phyloP scores from a whole-genome alignment of 2,113 vertebrate species.

The Indicator indicator region DNA sequence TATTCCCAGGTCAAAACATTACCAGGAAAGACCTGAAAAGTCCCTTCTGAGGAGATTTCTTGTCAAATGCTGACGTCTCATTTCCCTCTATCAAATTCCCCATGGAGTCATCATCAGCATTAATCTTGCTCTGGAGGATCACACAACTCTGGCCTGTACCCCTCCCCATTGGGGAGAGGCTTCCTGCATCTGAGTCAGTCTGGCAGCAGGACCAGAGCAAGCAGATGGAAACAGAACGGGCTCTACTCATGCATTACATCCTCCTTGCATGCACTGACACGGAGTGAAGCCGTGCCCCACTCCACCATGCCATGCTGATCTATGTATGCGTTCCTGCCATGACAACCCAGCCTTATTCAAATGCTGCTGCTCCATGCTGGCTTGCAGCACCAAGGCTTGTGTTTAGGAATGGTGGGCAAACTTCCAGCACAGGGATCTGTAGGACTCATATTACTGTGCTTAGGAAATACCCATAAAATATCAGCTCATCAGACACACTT shows the following conservation, averaged over 20 bases:
- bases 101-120: not conserved
- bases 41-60: not conserved
- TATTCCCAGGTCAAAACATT: not conserved
- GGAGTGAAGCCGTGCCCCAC: not conserved
- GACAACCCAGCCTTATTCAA: not conserved
- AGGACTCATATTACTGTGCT: not conserved
- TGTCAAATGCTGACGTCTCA: not conserved
- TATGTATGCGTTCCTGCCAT: fast-evolving
- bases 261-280: fast-evolving
- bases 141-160: not conserved
- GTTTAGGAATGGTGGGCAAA: not conserved
- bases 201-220: fast-evolving
- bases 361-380: not conserved
- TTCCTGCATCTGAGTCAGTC: slow-evolving; percentile 43
- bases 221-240: not conserved
- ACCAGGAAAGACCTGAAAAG: not conserved
- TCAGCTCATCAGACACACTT: not conserved
- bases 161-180: not conserved
- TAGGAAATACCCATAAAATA: slow-evolving; percentile 50
- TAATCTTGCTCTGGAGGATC: not conserved
- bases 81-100: not conserved
- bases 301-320: fast-evolving
- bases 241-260: fast-evolving
- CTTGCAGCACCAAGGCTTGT: not conserved
- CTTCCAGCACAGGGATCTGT: not conserved